Base-by-base conservation (phyloP, 2,797 vertebrate species). In the Eidolon dupreanum region DNA sequence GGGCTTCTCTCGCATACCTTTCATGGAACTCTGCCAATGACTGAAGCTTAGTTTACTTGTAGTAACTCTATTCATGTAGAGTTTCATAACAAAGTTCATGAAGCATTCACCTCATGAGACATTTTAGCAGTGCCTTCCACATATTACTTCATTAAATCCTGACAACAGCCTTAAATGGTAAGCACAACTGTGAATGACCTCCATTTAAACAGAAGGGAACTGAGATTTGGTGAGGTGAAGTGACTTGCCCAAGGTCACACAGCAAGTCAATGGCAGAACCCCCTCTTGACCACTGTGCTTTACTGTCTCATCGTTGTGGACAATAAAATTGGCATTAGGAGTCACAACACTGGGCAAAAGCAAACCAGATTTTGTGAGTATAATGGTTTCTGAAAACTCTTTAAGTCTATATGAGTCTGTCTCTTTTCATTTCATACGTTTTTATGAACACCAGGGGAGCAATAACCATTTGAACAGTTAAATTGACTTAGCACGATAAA, bases 401-500 rank as follows among this genome's bases (percentile, higher is more conserved):
- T 77, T 61, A 87, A 78, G 61, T 82, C 82, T 59, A 8, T 59
- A 1, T 53, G 65, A 91, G 65, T 65, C 28, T 90, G 24, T 57
- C 74, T 83, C 46, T 73, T 94, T 92, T 95, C 70, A 77, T 75
- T 90, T 88, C 55, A 41, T 70, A n/a, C 68, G 55, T 94, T 93
- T 96, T 97, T 53, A 36, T 55, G 66, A 92, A 96, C 89, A 88
- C 36, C 88, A 63, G 81, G 90, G 78, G 66, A 83, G 49, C 24
- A 83, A 78, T 82, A 81, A 71, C 84, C 66, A 90, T 79, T 79
- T 55, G 92, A 92, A 78, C 65, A 88, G 85, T 83, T 88, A 95
- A 92, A 95, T 57, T 95, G 90, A 96, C 88, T 94, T 65, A 88
- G 55, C 88, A 65, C 3, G 31, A 33, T 63, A 81, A 93, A 97